Conservation (phyloP, 2,888 invertebrate genomes). For the Mamestra brassicae region DNA sequence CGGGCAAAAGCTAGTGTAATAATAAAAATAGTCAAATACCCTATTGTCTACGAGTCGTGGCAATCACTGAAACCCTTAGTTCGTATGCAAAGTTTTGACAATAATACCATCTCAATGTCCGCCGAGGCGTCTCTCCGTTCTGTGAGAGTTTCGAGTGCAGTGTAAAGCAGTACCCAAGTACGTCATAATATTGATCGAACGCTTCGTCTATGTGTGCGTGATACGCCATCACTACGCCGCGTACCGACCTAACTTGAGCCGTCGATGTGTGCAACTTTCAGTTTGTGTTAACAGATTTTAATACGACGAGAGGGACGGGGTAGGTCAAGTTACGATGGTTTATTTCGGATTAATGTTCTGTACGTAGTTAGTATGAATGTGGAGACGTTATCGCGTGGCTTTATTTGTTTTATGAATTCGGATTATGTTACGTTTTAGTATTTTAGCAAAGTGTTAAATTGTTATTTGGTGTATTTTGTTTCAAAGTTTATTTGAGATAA, state of each 20-base stretch:
- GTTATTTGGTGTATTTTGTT: neutral
- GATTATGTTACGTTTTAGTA: constrained; percentile 16
- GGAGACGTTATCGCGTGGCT: constrained; percentile 31
- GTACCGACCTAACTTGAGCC: constrained; percentile 54
- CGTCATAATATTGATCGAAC: constrained; percentile 69
- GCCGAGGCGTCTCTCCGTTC: neutral
- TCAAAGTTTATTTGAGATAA: neutral
- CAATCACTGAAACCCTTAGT: neutral
- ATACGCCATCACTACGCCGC: constrained; percentile 12
- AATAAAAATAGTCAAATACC: no score
- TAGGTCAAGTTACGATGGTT: constrained; percentile 37
- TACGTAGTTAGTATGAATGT: constrained; percentile 20
- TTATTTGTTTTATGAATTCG: constrained; percentile 38
- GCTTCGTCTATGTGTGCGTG: constrained; percentile 62
- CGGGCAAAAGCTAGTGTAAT: no score
- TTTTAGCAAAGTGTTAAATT: constrained; percentile 4
- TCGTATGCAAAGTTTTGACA: neutral
- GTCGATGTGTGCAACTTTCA: constrained; percentile 34
- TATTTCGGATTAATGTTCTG: constrained; percentile 25
- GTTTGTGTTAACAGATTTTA: constrained; percentile 42
- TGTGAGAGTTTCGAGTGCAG: constrained; percentile 44
- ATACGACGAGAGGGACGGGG: constrained; percentile 16
- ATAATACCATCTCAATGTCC: neutral
- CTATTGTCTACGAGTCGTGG: no score
- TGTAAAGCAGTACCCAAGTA: constrained; percentile 46